phyloP scores from a whole-genome alignment of 53 echinoderm and acorn worm genomes.

The Hippasteria phrygiana region DNA sequence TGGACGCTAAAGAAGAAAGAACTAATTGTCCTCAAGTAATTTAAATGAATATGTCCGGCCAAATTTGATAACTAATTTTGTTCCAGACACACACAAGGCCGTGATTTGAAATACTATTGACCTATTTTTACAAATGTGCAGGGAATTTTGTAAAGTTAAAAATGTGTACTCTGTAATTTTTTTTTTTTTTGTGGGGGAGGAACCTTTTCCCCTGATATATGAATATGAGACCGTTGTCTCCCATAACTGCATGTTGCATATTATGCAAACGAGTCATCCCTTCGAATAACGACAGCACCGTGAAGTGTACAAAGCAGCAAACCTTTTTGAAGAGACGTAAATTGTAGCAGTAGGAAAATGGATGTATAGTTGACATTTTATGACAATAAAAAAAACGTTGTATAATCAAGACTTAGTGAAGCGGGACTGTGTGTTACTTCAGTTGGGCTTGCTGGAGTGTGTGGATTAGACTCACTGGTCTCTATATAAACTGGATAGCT shows the following conservation, averaged over 20 bases:
- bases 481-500: too few species aligned
- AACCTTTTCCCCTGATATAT: background rate
- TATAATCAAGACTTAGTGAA: conserved; percentile 3
- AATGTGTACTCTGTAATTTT: background rate
- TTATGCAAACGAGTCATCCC: background rate
- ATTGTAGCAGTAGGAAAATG: background rate
- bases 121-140: background rate
- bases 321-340: background rate
- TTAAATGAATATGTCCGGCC: too few species aligned
- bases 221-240: background rate
- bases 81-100: background rate
- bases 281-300: too few species aligned
- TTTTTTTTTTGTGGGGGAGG: background rate
- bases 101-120: background rate
- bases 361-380: conserved; percentile 42
- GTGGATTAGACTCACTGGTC: too few species aligned
- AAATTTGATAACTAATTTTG: too few species aligned
- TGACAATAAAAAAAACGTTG: conserved; percentile 26
- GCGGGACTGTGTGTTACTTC: background rate
- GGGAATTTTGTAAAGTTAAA: background rate
- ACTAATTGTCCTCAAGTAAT: too few species aligned
- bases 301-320: too few species aligned
- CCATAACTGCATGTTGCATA: background rate
- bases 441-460: background rate
- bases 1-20: too few species aligned